Evolutionary conservation across 2,797 vertebrate species (phyloP).

Genomic region (Lophius americanus): DNA sequence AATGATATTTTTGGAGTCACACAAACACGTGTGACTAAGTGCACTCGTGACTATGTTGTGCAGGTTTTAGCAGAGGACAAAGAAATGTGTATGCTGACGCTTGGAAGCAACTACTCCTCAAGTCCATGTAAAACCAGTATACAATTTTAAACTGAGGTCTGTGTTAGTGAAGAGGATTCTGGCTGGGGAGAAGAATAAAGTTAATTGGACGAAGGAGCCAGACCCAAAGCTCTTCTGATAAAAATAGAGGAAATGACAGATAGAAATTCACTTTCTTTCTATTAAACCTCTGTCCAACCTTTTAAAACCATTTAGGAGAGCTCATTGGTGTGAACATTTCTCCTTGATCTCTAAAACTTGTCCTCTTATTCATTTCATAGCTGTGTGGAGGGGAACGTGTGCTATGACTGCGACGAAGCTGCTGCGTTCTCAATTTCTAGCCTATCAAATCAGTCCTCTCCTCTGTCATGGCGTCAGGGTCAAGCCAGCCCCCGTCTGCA

Average conservation of each 20-base stretch:
- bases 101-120: constrained; percentile 43
- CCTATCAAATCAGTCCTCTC: constrained; percentile 93
- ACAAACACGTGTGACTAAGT: constrained; percentile 17
- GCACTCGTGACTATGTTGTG: not conserved
- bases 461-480: constrained; percentile 93
- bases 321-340: constrained; percentile 2
- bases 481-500: constrained; percentile 95
- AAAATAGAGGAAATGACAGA: constrained; percentile 34
- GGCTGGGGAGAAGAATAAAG: constrained; percentile 2
- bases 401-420: constrained; percentile 94
- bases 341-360: not conserved
- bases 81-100: constrained; percentile 18
- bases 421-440: constrained; percentile 92
- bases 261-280: constrained; percentile 5
- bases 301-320: no score
- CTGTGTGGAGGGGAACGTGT: constrained; percentile 86
- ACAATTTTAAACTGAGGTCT: not conserved
- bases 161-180: constrained; percentile 7
- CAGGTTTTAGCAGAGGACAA: not conserved
- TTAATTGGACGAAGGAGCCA: constrained; percentile 10
- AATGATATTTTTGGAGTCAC: constrained; percentile 20
- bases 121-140: constrained; percentile 14
- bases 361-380: constrained; percentile 61
- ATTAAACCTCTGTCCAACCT: not conserved
- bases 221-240: constrained; percentile 7